Base-by-base conservation (phyloP, 1,140 invertebrate genomes). In the Phortica variegata region DNA sequence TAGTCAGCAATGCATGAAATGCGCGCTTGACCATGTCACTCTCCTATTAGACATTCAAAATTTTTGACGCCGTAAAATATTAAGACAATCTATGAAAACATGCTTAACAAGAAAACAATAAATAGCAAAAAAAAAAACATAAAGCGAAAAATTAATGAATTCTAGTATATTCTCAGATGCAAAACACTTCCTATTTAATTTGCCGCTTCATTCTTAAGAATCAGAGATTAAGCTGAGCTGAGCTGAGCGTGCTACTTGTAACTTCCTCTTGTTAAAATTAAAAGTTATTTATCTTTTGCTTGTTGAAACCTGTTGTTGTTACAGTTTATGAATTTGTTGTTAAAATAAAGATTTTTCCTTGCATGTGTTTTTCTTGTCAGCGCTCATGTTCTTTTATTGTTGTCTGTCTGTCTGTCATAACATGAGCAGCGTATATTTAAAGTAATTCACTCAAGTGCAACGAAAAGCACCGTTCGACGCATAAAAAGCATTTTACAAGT, bases 1-100 rank as follows among this genome's bases (percentile, higher is more conserved):
- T 17, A 17, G 57, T 49, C 61, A 61, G 43, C 58, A 57, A 39
- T 49, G 59, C 59, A 62, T 62, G 63, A 62, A 62, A 66, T 66
- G 54, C 52, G 43, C 49, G 45, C 50, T 60, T 66, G 56, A 66
- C 59, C 62, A 61, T 61, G 62, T 60, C 41, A 49, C 53, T 53
- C 32, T 34, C n/a, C 6, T 34, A 34, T 42, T 46, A 38, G 42
- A 49, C 4, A 16, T 13, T 45, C 10, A 29, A 40, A 33, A 8
- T 48, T 52, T 44, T 17, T 39, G 40, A 7, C 10, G 15, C 18
- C 36, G 17, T 9, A 6, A 9, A 40, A 38, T 21, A n/a, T 15
- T 47, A 6, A 26, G 23, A 26, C 23, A 26, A 26, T 5, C 23
- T 26, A 26, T 6, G 5, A 26, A 26, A 26, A 26, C n/a, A 15